Evolutionary conservation across 2,113 vertebrate species (phyloP).

Genomic region (Myrmecophaga tridactyla): DNA sequence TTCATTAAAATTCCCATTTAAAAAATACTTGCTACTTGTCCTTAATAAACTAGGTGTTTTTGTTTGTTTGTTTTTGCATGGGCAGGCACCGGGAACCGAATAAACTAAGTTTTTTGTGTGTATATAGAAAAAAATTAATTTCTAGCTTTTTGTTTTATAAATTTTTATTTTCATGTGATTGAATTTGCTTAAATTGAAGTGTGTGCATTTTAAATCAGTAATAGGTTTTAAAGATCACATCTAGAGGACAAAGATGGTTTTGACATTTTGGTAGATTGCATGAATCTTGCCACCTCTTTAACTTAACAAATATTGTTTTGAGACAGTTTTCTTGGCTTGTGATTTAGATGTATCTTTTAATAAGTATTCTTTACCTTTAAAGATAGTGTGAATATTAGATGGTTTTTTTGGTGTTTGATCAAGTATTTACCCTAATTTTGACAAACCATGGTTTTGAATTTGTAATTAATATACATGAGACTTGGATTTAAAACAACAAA

Average conservation of each 20-base stretch:
- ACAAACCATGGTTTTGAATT: conserved; percentile 66
- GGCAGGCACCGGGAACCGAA: too few relatives aligned
- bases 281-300: conserved; percentile 3
- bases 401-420: background rate
- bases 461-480: conserved; percentile 27
- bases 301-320: conserved; percentile 24
- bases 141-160: background rate
- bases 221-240: background rate
- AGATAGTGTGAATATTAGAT: conserved; percentile 38
- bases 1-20: background rate
- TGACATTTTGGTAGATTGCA: conserved; percentile 64
- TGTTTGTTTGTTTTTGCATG: too few relatives aligned
- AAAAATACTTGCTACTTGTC: background rate
- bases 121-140: conserved; percentile 1
- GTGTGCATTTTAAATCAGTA: background rate
- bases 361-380: conserved; percentile 42
- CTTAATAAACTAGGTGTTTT: too few relatives aligned
- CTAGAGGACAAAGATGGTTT: background rate
- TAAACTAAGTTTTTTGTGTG: too few relatives aligned
- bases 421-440: conserved; percentile 74
- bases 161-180: conserved; percentile 50
- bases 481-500: conserved; percentile 41
- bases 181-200: conserved; percentile 39
- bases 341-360: conserved; percentile 78
- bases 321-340: conserved; percentile 76